Conservation (phyloP, 2,888 invertebrate species). For the Choristoneura rosaceana region DNA sequence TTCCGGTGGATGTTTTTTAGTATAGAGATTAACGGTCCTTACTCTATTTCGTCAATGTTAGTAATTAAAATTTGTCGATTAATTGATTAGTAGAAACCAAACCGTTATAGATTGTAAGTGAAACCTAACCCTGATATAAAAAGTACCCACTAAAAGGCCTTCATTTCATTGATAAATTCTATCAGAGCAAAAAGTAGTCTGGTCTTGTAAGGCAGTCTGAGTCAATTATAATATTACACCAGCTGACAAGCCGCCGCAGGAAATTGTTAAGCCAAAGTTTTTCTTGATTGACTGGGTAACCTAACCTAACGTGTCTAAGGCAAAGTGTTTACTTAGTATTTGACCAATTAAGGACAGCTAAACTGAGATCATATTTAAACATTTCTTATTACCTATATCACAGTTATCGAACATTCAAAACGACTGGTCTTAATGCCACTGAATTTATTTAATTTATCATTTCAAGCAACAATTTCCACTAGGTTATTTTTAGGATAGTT, state of each 20-base stretch:
- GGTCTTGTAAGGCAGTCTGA: constrained; percentile 2
- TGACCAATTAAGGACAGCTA: not conserved
- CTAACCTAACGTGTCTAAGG: not conserved
- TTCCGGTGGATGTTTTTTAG: too few species aligned
- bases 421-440: too few species aligned
- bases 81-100: not conserved
- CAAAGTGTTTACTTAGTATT: not conserved
- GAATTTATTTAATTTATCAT: too few species aligned
- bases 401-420: not conserved
- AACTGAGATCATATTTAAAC: not conserved
- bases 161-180: constrained; percentile 1
- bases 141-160: not conserved
- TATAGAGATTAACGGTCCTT: too few species aligned
- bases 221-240: constrained; percentile 27
- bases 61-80: not conserved
- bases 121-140: not conserved
- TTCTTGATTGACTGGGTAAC: constrained; percentile 17
- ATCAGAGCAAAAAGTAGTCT: constrained; percentile 14
- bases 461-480: too few species aligned
- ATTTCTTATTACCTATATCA: not conserved
- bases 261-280: constrained; percentile 18
- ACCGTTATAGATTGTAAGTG: not conserved
- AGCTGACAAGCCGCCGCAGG: constrained; percentile 4
- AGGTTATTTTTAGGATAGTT: too few species aligned
- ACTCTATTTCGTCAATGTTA: too few species aligned